Percentiles rank a stretch among this genome's conserved stretches.
Conservation (phyloP, 2,113 vertebrate genomes). For the Bos taurus region DNA sequence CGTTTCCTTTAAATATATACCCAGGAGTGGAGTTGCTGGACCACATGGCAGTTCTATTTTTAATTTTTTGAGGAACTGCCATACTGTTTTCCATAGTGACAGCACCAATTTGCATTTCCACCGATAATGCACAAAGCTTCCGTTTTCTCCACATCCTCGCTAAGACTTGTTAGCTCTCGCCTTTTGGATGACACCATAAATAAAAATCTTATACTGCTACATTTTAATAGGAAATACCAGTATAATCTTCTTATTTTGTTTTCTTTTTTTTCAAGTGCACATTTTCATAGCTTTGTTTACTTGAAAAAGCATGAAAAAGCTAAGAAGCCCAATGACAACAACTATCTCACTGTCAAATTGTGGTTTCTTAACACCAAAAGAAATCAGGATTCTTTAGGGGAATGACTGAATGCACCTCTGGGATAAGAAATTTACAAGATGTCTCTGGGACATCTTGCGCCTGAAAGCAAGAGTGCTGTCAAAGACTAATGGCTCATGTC, state of each 20-base stretch:
- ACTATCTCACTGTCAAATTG: neutral
- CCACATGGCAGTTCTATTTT: neutral
- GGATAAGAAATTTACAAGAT: neutral
- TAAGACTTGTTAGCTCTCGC: neutral
- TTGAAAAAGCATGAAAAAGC: neutral
- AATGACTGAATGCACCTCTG: neutral
- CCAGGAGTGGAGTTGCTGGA: neutral
- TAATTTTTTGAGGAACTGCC: neutral
- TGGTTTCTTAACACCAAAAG: neutral
- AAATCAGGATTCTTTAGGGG: neutral
- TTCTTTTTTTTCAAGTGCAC: neutral
- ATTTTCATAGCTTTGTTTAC: neutral
- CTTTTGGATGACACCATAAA: neutral
- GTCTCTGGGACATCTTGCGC: neutral
- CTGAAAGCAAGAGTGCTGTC: neutral
- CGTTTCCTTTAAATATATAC: neutral
- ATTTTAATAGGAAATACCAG: neutral
- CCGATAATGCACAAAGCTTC: neutral
- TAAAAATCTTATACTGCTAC: neutral
- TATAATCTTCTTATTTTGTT: neutral
- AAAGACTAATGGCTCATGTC: neutral
- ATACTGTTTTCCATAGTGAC: neutral
- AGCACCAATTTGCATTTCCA: neutral
- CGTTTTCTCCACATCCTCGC: neutral
- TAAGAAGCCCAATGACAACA: neutral